phyloP scores from a whole-genome alignment of 2,888 invertebrate genomes.

The Leucoptera coffeella region DNA sequence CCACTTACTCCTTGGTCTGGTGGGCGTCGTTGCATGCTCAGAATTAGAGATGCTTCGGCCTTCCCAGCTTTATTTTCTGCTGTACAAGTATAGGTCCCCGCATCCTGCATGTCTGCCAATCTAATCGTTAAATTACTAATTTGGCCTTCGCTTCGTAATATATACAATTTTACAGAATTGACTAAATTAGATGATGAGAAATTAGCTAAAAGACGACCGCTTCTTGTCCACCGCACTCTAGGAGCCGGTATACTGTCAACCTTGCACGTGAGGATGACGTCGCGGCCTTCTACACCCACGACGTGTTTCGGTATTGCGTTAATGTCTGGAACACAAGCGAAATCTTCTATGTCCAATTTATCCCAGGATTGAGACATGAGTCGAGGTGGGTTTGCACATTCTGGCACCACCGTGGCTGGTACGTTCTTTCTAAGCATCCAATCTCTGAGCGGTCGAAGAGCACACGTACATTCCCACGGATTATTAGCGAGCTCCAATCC shows the following conservation, averaged over 20 bases:
- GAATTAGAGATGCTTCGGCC: constrained; percentile 66
- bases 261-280: constrained; percentile 66
- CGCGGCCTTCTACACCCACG: constrained; percentile 63
- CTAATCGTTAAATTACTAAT: constrained; percentile 69
- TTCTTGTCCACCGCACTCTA: constrained; percentile 65
- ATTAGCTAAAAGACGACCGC: constrained; percentile 65
- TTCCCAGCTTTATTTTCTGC: constrained; percentile 78
- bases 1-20: constrained; percentile 53
- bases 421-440: constrained; percentile 78
- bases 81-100: constrained; percentile 69
- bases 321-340: constrained; percentile 71
- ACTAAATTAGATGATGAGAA: constrained; percentile 23
- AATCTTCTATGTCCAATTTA: constrained; percentile 69
- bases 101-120: constrained; percentile 66
- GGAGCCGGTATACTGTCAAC: constrained; percentile 68
- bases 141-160: constrained; percentile 60
- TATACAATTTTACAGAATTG: constrained; percentile 55
- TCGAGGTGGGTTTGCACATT: constrained; percentile 61
- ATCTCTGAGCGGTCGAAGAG: constrained; percentile 63
- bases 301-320: constrained; percentile 53
- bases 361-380: constrained; percentile 66
- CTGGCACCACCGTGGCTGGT: constrained; percentile 60
- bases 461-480: constrained; percentile 80
- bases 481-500: constrained; percentile 73
- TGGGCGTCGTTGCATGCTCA: constrained; percentile 62